Conservation (phyloP, 2,888 invertebrate species). For the Leptinotarsa juncta region DNA sequence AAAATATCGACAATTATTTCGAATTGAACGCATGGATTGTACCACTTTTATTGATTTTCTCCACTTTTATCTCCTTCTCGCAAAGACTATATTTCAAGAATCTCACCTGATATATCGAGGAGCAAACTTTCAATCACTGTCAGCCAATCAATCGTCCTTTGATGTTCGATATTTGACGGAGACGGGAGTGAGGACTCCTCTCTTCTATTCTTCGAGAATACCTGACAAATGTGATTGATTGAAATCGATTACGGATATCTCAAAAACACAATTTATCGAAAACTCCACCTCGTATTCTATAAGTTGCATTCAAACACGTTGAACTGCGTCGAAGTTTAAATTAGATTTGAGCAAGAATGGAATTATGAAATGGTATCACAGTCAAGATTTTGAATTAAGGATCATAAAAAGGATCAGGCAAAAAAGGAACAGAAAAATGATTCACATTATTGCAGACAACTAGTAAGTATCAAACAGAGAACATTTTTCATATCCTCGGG, state of each 20-base stretch:
- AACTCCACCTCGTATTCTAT: constrained; percentile 33
- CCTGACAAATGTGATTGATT: constrained; percentile 65
- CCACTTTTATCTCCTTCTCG: constrained; percentile 22
- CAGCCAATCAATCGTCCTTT: constrained; percentile 64
- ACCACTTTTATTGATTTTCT: background rate
- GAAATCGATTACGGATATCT: constrained; percentile 59
- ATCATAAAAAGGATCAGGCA: background rate
- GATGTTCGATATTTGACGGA: constrained; percentile 59
- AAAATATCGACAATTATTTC: background rate
- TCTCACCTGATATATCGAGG: constrained; percentile 54
- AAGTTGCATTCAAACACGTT: constrained; percentile 9
- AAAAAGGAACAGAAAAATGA: no score
- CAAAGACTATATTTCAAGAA: constrained; percentile 34
- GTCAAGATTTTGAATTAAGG: background rate
- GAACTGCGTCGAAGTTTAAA: constrained; percentile 11
- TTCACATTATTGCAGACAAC: no score
- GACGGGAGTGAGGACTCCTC: constrained; percentile 48
- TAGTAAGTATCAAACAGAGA: no score
- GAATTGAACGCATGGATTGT: background rate
- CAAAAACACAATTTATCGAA: constrained; percentile 42
- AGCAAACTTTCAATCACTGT: constrained; percentile 63
- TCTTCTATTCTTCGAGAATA: constrained; percentile 56
- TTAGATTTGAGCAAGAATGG: constrained; percentile 5
- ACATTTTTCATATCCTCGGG: no score
- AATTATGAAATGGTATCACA: background rate